Base-by-base conservation (phyloP, 2,888 invertebrate species). In the Tanypteryx hageni region DNA sequence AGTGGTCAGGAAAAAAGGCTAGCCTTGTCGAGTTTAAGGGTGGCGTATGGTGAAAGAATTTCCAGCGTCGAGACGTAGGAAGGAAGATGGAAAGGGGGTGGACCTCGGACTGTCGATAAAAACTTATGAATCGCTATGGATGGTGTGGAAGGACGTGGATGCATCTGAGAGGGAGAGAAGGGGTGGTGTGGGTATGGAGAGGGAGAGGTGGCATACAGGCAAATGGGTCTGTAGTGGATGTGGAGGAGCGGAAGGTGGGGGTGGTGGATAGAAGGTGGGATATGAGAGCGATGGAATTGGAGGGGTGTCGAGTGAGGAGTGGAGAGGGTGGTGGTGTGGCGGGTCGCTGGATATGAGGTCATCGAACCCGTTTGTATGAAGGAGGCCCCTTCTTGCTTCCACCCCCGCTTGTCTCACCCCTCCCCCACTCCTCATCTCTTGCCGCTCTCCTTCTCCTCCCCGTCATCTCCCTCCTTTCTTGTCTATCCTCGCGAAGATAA, bases 331-430 rank as follows among this genome's bases (percentile, higher is more conserved):
- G 27, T 22, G 13, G 81, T 22, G 81, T 81, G 22, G 81, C 22
- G 22, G 64, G 64, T n/a, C 14, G 83, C 44, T 83, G 11, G 16
- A 56, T n/a, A 7, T 10, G 56, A 44, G 89, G 89, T 89, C 89
- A 31, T 89, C 89, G 89, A 89, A 89, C 89, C 89, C 89, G 18
- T 64, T 86, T 83, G 56, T 83, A n/a, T 83, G 83, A 58, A 85
- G n/a, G 58, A 58, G 57, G 85, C 11, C 44, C 44, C 44, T 44
- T 44, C 56, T 27, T n/a, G 8, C 59, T 64, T 44, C 89, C 44
- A n/a, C 64, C 44, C 44, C 64, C 64, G 4, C 61, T n/a, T 3
- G 18, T 18, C 57, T 27, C 22, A 5, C 22, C 18, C 14, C 31
- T 44, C 3, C 4, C 31, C 83, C 86, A 16, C 16, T 61, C 13